Evolutionary conservation across 2,797 vertebrate genomes (phyloP).

Genomic region (Pogoniulus pusillus): DNA sequence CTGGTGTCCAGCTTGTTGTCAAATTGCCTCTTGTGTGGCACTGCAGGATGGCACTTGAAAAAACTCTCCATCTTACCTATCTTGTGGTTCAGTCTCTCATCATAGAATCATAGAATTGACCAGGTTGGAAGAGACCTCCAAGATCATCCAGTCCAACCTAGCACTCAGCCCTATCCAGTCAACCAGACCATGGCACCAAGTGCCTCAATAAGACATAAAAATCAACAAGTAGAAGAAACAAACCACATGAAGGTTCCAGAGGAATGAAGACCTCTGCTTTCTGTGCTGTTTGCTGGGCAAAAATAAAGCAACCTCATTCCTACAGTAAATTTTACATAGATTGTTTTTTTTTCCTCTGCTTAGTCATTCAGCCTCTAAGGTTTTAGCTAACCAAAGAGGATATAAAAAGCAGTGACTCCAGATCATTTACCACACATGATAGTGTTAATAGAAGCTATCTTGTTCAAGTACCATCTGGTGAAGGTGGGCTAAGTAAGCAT

Average conservation of each 20-base stretch:
- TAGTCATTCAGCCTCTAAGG: slow-evolving; percentile 39
- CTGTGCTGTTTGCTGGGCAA: neutral
- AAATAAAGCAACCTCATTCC: neutral
- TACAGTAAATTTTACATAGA: slow-evolving; percentile 44
- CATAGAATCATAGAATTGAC: too few relatives aligned
- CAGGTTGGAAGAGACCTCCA: too few relatives aligned
- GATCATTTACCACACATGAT: slow-evolving; percentile 30
- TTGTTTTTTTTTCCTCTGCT: slow-evolving; percentile 51
- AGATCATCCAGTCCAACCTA: too few relatives aligned
- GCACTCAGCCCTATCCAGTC: too few relatives aligned
- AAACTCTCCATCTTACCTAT: neutral
- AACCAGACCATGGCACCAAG: too few relatives aligned
- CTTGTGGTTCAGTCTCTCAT: neutral
- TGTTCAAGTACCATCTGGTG: neutral
- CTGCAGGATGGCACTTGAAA: neutral
- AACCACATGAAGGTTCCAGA: neutral
- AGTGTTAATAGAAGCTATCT: neutral
- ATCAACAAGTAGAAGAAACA: neutral
- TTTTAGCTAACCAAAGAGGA: slow-evolving; percentile 30
- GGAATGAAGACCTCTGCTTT: slow-evolving; percentile 39
- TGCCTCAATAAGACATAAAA: neutral
- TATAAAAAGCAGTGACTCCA: slow-evolving; percentile 35
- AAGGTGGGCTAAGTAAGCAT: neutral
- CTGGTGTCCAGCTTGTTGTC: neutral
- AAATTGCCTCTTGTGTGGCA: neutral